Conservation (phyloP, 2,113 vertebrate genomes). For the Anas platyrhynchos region DNA sequence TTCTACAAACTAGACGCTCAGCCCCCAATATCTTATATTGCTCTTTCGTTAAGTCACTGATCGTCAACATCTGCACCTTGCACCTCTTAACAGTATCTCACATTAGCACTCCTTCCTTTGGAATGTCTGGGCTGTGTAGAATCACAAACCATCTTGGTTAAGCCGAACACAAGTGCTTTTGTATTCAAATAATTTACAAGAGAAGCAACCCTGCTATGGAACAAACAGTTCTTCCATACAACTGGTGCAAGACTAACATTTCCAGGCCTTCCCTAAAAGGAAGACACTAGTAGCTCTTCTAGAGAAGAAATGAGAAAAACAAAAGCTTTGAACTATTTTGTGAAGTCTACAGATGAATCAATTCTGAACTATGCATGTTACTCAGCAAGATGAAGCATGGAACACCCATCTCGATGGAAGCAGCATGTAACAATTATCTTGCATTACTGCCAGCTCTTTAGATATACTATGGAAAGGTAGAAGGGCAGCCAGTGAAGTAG, state of each 20-base stretch:
- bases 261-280: background rate
- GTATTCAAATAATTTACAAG: background rate
- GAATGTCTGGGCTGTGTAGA: background rate
- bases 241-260: background rate
- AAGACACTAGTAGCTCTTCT: background rate
- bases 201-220: background rate
- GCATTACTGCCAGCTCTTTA: background rate
- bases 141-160: background rate
- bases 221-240: background rate
- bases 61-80: background rate
- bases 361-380: background rate
- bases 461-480: background rate
- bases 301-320: background rate
- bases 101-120: accelerated
- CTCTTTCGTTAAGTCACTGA: background rate
- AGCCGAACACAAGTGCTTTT: background rate
- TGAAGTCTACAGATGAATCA: background rate
- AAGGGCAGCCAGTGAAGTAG: background rate
- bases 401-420: background rate
- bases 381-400: background rate
- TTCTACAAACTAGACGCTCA: background rate
- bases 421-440: background rate
- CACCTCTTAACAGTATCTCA: background rate
- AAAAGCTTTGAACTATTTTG: background rate
- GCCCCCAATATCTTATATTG: background rate